Conservation (phyloP, 1,140 invertebrate species). For the Panagrolaimus sp. region DNA sequence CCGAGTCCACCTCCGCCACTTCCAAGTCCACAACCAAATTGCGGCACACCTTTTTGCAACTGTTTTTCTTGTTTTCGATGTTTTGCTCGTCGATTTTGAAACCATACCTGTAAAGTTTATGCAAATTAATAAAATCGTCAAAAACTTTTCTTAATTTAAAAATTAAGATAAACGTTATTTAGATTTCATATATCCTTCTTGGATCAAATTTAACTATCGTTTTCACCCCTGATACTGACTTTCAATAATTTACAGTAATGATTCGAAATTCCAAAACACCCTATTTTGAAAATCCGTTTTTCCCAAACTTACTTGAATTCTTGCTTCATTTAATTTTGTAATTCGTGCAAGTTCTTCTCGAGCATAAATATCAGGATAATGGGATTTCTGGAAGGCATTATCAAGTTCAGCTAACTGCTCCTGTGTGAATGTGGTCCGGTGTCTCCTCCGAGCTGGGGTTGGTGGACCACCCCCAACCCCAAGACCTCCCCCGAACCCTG, state of each 20-base stretch:
- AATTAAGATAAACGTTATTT: no score
- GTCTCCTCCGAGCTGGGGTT: constrained; percentile 68
- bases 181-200: no score
- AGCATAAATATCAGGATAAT: constrained; percentile 99
- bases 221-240: no score
- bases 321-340: constrained; percentile 98
- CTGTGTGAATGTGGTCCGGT: constrained; percentile 94
- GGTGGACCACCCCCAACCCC: not conserved
- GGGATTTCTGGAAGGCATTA: constrained; percentile 95
- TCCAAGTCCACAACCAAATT: not conserved
- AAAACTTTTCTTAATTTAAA: no score
- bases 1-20: not conserved
- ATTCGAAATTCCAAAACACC: no score
- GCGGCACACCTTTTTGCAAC: constrained; percentile 29
- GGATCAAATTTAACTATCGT: no score
- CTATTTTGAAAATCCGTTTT: no score
- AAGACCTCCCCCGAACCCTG: not conserved
- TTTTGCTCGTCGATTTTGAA: constrained; percentile 48
- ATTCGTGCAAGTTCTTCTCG: constrained; percentile 95
- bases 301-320: constrained; percentile 81
- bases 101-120: constrained; percentile 42
- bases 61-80: constrained; percentile 49
- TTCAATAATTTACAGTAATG: no score
- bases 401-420: constrained; percentile 99
- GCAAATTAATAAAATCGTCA: no score